phyloP scores from a whole-genome alignment of 2,797 vertebrate species.

The Falco naumanni region DNA sequence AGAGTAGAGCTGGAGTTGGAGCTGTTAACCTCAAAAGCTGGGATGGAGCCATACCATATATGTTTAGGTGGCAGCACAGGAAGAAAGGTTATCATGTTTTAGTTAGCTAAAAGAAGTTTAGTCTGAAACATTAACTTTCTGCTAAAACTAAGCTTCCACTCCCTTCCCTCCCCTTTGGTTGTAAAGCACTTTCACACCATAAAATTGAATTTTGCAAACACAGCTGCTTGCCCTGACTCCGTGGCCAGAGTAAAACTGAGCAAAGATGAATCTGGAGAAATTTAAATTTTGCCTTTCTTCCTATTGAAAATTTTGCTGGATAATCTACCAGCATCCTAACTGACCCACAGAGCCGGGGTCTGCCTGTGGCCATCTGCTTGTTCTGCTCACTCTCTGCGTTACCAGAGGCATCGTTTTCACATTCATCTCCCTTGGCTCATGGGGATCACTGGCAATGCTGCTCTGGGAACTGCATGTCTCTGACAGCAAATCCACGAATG shows the following conservation, averaged over 20 bases:
- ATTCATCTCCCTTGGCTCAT: neutral
- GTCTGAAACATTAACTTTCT: constrained; percentile 18
- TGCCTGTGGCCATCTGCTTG: neutral
- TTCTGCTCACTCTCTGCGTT: neutral
- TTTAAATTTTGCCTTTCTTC: constrained; percentile 7
- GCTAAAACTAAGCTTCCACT: neutral
- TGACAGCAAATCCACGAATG: neutral
- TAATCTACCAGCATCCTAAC: neutral
- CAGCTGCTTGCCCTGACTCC: constrained; percentile 18
- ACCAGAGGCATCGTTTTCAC: neutral
- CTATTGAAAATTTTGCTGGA: neutral
- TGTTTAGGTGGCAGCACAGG: neutral
- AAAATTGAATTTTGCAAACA: constrained; percentile 12
- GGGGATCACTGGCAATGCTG: neutral
- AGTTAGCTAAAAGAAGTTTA: neutral
- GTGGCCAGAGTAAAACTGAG: neutral
- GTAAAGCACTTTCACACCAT: constrained; percentile 9
- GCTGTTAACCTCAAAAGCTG: constrained; percentile 18
- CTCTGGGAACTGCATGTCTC: neutral
- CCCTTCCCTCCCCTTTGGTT: neutral
- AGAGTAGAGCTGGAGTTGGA: neutral
- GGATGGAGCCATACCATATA: neutral
- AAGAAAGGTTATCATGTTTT: constrained; percentile 50
- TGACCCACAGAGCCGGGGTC: neutral
- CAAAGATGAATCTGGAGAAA: neutral